Base-by-base conservation (phyloP, 2,797 vertebrate genomes). In the Diplodus sargus region DNA sequence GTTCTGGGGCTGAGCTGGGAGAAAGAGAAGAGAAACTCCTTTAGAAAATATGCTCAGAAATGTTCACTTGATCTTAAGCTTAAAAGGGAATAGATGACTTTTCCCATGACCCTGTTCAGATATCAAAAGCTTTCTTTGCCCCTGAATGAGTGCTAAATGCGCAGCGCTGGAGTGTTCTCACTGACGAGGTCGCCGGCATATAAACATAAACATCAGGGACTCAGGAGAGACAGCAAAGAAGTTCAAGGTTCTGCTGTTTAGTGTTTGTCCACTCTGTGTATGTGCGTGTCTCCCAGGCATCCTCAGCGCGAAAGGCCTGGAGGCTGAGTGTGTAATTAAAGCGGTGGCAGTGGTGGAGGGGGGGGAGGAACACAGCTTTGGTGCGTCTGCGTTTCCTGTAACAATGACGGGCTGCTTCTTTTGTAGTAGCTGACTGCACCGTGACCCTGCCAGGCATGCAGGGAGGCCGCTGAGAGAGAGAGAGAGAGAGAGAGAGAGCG, bases 401-500 rank as follows among this genome's bases (percentile, higher is more conserved):
- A 83, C 83, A 89, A 86, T 87, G 80, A 91, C 84, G 56, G 83
- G 85, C 87, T 89, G 73, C 89, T 94, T 90, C 89, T 89, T 93
- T 90, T 93, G 85, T 90, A 90, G 93, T 91, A 91, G 88, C 87
- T 93, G 92, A 84, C 87, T 93, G 90, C 87, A 83, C 93, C 75
- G 84, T 89, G 77, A 95, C 93, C 92, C 94, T 86, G 93, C 63
- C 92, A 91, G 90, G 86, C 91, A 15, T 80, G 30, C 86, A 73
- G 87, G 79, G 88, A 88, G 90, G 83, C 88, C 74, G 39, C 67
- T 10, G 76, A 65, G 80, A 81, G 76, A 78, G 81, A 65, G 67
- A 56, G 72, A n/a, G 67, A 34, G 72, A 22, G 39, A 63, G 81
- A n/a, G n/a, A n/a, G n/a, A n/a, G n/a, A n/a, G n/a, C n/a, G n/a